Evolutionary conservation across 2,888 invertebrate species (phyloP), one percentile per base, ranked within the genome.

Genomic region (Lobophora halterata): DNA sequence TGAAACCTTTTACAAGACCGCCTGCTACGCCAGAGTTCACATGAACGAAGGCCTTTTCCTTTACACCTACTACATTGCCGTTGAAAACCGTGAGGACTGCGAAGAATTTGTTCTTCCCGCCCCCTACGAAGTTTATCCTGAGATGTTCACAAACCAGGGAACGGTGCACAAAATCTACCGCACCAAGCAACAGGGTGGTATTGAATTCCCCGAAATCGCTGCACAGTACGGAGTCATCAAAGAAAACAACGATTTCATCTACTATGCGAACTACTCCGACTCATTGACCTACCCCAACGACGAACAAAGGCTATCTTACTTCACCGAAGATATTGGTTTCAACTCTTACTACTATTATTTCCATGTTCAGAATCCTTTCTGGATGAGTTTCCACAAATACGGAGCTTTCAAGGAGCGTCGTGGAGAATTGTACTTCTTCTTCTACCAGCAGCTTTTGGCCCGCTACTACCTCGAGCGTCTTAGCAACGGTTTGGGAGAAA

Each of bases 401-500:
- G 77, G 74, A 48, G 21, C 74, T 21, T 43, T 67, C 57, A 90
- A 89, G 56, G 88, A 90, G 50, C 86, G 89, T 58, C 90, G 91
- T 50, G 93, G 93, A 42, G 91, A 92, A 69, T 69, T 88, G 21
- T 92, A 90, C 81, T 89, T 90, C 70, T 90, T 88, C 79, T 81
- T 88, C 64, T 90, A 92, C 63, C 91, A 92, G 61, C 92, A 93
- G 68, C 60, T 93, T 5, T 63, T 92, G 58, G 90, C 92, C 41
- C 91, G 93, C 61, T 93, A 92, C 82, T 90, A 91, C 60, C 70
- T 93, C 61, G 93, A 93, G 62, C 91, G 93, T 72, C 76, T 92
- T 30, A 87, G 91, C 27, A 90, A 92, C 52, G 90, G 89, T 16
- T 60, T 92, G 39, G 90, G 90, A 8, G 88, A 89, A 38, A 89